A percentile compares a stretch with the other conserved stretches of the same genome.
Conservation (phyloP, 2,888 invertebrate genomes). For the Ctenicera cuprea region DNA sequence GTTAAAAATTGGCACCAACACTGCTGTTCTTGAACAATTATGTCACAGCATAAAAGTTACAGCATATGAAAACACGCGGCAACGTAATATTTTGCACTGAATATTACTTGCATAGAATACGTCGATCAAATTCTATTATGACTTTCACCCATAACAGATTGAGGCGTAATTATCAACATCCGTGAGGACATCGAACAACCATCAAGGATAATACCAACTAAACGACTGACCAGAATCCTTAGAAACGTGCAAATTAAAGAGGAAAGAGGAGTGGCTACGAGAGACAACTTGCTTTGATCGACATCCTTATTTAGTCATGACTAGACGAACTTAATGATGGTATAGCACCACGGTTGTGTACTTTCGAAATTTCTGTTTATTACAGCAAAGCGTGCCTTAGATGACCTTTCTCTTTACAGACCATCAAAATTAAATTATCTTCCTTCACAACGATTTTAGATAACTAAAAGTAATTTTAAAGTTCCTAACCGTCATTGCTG, state of each 20-base stretch:
- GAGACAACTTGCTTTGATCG: constrained; percentile 55
- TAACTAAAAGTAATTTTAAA: no score
- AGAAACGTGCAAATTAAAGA: constrained; percentile 58
- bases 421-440: no score
- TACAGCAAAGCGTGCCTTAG: background rate
- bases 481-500: no score
- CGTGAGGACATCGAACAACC: constrained; percentile 32
- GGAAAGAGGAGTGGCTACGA: constrained; percentile 55
- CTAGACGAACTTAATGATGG: constrained; percentile 40
- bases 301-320: constrained; percentile 58
- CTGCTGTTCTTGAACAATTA: constrained; percentile 23
- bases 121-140: constrained; percentile 44
- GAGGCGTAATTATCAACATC: constrained; percentile 31
- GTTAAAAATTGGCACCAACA: background rate
- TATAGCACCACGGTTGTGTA: constrained; percentile 38
- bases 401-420: no score
- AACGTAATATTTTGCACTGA: constrained; percentile 16
- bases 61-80: background rate
- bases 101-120: constrained; percentile 16
- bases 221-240: constrained; percentile 57
- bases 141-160: constrained; percentile 43
- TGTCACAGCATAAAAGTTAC: constrained; percentile 21
- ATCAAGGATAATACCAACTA: constrained; percentile 42
- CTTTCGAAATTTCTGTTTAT: background rate
- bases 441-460: no score